Conservation (phyloP, 2,888 invertebrate genomes). For the Synergus gifuensis region DNA sequence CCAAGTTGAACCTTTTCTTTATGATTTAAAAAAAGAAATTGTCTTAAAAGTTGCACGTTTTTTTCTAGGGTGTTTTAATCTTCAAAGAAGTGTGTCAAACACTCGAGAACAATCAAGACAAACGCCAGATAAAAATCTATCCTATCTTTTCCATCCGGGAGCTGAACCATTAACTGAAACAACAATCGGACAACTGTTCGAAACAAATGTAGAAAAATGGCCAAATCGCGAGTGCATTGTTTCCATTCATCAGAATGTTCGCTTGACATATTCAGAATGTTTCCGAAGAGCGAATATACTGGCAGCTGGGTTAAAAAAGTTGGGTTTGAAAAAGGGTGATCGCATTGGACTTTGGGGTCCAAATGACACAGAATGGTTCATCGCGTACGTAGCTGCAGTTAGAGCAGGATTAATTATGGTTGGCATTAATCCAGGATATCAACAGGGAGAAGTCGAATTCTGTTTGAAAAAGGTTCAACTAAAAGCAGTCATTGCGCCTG, state of each 20-base stretch:
- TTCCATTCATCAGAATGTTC: constrained; percentile 79
- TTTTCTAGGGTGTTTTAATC: background rate
- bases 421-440: constrained; percentile 88
- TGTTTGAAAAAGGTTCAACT: constrained; percentile 85
- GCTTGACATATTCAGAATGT: constrained; percentile 79
- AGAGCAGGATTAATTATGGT: constrained; percentile 87
- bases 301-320: constrained; percentile 85
- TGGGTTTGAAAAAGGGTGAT: constrained; percentile 87
- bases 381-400: constrained; percentile 85
- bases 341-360: constrained; percentile 89
- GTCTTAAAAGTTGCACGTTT: no score
- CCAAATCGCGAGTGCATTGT: constrained; percentile 81
- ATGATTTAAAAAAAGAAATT: no score
- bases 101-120: background rate
- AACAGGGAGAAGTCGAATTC: constrained; percentile 84
- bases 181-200: constrained; percentile 82
- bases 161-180: constrained; percentile 78
- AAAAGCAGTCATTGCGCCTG: constrained; percentile 84
- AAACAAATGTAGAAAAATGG: constrained; percentile 79
- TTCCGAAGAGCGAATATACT: constrained; percentile 83
- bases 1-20: no score
- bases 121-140: constrained; percentile 41
- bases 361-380: constrained; percentile 87
- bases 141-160: constrained; percentile 79
- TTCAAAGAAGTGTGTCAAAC: background rate